phyloP scores from a whole-genome alignment of 2,113 vertebrate genomes.

The Cephalopterus ornatus region DNA sequence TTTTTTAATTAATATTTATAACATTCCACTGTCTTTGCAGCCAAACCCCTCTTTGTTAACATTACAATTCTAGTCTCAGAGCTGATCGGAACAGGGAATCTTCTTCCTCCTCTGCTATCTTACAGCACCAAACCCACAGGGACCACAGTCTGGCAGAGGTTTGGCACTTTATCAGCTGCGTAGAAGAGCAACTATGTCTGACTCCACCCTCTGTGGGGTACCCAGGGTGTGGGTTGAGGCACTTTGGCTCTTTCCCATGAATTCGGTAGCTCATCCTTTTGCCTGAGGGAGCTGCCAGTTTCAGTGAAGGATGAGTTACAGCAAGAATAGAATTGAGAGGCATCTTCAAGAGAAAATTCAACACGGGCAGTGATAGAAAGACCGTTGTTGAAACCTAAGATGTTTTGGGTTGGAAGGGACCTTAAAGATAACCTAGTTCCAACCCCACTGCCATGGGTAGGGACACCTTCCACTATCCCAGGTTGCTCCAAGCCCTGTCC shows the following conservation, averaged over 20 bases:
- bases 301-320: not conserved
- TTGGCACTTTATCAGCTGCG: not conserved
- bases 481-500: not conserved
- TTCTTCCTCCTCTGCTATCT: not conserved
- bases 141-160: not conserved
- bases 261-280: not conserved
- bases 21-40: fast-evolving
- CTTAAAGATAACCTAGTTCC: fast-evolving
- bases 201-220: fast-evolving
- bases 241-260: not conserved
- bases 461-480: not conserved
- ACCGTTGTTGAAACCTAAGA: not conserved
- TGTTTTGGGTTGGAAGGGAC: not conserved
- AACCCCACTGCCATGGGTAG: not conserved
- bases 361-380: not conserved
- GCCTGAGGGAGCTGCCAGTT: not conserved
- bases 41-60: not conserved
- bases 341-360: not conserved
- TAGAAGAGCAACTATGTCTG: not conserved
- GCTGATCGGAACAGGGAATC: not conserved
- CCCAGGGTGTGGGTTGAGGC: not conserved
- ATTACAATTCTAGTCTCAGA: not conserved
- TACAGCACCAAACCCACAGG: fast-evolving
- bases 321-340: not conserved
- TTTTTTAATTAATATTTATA: not conserved